Evolutionary conservation across 2,113 vertebrate species (phyloP), one percentile per base, ranked within the genome.

Genomic region (Melanotaenia duboulayi): DNA sequence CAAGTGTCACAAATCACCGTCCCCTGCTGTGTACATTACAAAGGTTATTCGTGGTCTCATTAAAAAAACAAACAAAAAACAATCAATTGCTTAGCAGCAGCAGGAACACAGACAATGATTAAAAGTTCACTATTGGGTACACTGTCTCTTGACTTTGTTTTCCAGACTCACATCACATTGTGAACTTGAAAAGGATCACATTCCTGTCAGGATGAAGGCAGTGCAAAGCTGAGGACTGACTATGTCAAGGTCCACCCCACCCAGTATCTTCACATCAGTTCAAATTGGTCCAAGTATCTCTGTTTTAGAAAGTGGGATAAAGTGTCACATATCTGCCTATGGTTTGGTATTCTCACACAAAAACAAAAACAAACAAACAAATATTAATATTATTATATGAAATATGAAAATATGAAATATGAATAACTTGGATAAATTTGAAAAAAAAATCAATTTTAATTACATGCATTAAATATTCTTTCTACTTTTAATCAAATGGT

Each of bases 21-120:
- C 72, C 83, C 84, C 81, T 68, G 32, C 82, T 82, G 70, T 0
- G 61, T 71, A 67, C 24, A 71, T 80, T 71, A 63, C 82, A 88
- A 85, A 54, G 56, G 65, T 42, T 54, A 65, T 55, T 57, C 67
- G 73, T 58, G 25, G 46, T 83, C 62, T 83, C 78, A 87, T 90
- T 84, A 73, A 83, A 78, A 78, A 85, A 88, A 86, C n/a, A 83
- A 77, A 80, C 83, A 88, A 86, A 75, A 83, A 77, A 80, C 85
- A 88, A 87, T 78, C 51, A 75, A 82, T 86, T 82, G 80, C 75
- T 80, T 76, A 62, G 59, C 77, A 77, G 79, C 67, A 72, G 56
- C 44, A 12, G 68, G 75, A 76, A 83, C 62, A 70, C 58, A 74
- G 73, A 61, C 28, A 32, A 55, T 84, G 76, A 88, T 84, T 79